phyloP scores from a whole-genome alignment of 2,113 vertebrate species.

The Eolophus roseicapilla region DNA sequence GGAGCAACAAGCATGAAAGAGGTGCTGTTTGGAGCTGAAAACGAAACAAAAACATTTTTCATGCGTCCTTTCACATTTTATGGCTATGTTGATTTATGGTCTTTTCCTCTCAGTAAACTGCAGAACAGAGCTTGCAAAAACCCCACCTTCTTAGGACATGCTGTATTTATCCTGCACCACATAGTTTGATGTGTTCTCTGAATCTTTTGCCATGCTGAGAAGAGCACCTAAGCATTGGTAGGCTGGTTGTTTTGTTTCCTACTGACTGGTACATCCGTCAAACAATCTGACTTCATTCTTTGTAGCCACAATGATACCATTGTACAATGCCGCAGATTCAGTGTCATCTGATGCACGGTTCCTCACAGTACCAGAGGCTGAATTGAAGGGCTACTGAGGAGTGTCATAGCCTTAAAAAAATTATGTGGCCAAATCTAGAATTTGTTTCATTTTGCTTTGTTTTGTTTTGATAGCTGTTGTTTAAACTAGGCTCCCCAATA shows the following conservation, averaged over 20 bases:
- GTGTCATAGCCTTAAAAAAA: not conserved
- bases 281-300: not conserved
- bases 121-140: not conserved
- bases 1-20: not conserved
- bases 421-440: not conserved
- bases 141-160: not conserved
- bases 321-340: constrained; percentile 22
- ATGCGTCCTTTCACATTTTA: not conserved
- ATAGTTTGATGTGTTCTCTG: not conserved
- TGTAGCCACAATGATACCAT: constrained; percentile 33
- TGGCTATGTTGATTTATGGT: not conserved
- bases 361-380: constrained; percentile 14
- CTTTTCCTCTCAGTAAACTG: not conserved
- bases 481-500: not conserved
- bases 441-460: not conserved
- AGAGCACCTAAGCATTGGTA: not conserved
- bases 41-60: not conserved
- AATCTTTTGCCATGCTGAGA: not conserved
- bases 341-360: not conserved
- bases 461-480: not conserved
- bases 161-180: not conserved
- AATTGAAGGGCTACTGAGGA: not conserved
- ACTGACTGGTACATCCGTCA: not conserved
- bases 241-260: constrained; percentile 26
- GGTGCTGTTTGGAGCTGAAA: not conserved